Percentiles rank a stretch among this genome's conserved stretches.
These are phyloP conservation scores for Pituophis catenifer DNA, from an alignment of 2,113 vertebrate genomes.

Conservation along the genomic window DNA sequence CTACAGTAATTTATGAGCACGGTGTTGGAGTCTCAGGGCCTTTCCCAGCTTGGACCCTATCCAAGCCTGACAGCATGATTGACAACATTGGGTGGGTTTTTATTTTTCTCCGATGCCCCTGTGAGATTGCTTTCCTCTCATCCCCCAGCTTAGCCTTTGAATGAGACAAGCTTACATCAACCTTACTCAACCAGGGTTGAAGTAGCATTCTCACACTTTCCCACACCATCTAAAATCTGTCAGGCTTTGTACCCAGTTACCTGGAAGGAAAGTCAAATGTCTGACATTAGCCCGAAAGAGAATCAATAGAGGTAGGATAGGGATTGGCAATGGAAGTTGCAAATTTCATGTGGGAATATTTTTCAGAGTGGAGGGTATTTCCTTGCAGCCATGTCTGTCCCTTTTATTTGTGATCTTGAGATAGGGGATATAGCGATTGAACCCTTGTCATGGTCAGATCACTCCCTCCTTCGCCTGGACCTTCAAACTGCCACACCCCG, in stretches of 20 bases:
- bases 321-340: not conserved
- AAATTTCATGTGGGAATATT: not conserved
- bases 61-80: not conserved
- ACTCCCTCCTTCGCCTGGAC: too few relatives aligned
- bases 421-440: too few relatives aligned
- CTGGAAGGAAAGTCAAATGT: not conserved
- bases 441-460: too few relatives aligned
- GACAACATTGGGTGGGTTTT: not conserved
- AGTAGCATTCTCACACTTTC: not conserved
- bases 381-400: not conserved
- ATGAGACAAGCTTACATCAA: not conserved
- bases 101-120: not conserved
- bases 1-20: not conserved
- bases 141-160: not conserved
- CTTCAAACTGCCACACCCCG: too few relatives aligned
- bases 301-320: not conserved
- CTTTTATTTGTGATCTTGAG: not conserved
- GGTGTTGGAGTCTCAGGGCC: not conserved
- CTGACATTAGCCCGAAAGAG: not conserved
- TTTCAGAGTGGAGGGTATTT: not conserved
- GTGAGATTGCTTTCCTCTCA: not conserved
- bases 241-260: not conserved
- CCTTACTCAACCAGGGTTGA: not conserved
- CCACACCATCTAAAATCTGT: not conserved
- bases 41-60: not conserved